Evolutionary conservation across 2,888 invertebrate species (phyloP).

Genomic region (Patella depressa): DNA sequence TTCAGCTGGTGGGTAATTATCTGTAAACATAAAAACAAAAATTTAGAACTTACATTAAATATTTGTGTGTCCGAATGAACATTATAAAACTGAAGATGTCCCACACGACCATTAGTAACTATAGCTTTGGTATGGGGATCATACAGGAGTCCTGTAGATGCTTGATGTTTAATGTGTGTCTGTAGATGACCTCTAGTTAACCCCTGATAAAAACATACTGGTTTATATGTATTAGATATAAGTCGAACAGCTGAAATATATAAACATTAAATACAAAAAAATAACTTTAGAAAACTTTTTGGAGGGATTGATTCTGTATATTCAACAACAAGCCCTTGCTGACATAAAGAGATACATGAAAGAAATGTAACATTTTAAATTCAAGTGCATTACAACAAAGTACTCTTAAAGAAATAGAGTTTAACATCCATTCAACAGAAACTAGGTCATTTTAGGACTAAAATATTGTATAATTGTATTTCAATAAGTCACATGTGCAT

Average conservation of each 20-base stretch:
- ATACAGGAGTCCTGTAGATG: constrained; percentile 72
- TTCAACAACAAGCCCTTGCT: too few relatives aligned
- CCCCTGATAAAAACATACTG: constrained; percentile 78
- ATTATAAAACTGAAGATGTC: constrained; percentile 83
- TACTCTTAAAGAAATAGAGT: background rate
- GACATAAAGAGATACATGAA: too few relatives aligned
- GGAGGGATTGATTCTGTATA: too few relatives aligned
- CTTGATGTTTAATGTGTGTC: constrained; percentile 43
- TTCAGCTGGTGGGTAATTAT: too few relatives aligned
- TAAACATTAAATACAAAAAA: constrained; percentile 13
- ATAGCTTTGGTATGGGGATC: constrained; percentile 79
- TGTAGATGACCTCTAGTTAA: constrained; percentile 76
- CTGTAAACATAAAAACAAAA: background rate
- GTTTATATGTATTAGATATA: constrained; percentile 70
- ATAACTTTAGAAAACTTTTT: background rate
- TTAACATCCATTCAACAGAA: too few relatives aligned
- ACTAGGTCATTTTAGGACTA: too few relatives aligned
- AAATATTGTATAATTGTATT: background rate
- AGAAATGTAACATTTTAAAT: background rate
- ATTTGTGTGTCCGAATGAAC: constrained; percentile 76
- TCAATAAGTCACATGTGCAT: background rate
- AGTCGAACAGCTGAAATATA: constrained; percentile 70
- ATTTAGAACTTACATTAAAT: constrained; percentile 78
- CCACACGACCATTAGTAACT: constrained; percentile 81
- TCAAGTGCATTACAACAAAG: background rate